phyloP scores from a whole-genome alignment of 2,888 invertebrate genomes.

The Perizoma affinitatum region DNA sequence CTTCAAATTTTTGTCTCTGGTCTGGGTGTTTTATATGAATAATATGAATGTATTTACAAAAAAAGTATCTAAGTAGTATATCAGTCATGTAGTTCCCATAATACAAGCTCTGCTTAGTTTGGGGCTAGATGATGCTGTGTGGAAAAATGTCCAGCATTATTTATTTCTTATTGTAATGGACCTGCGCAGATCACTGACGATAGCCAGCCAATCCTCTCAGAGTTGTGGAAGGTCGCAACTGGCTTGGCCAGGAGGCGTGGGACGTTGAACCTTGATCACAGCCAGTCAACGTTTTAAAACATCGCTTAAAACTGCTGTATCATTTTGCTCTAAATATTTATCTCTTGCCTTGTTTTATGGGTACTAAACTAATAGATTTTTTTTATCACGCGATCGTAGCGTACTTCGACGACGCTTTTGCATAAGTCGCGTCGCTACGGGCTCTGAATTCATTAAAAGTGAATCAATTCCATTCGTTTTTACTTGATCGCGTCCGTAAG shows the following conservation, averaged over 20 bases:
- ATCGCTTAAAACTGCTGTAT: conserved; percentile 2
- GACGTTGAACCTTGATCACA: conserved; percentile 44
- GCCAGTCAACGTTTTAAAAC: conserved; percentile 8
- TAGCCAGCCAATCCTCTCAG: conserved; percentile 45
- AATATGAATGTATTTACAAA: too few species aligned
- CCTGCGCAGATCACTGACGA: conserved; percentile 12
- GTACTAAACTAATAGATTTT: conserved; percentile 8
- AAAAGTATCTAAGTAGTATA: too few species aligned
- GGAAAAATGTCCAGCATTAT: too few species aligned
- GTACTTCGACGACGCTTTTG: conserved; percentile 4
- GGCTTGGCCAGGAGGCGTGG: conserved; percentile 33
- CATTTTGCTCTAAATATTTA: conserved; percentile 9
- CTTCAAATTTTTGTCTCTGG: neutral
- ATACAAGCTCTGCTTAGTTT: too few species aligned
- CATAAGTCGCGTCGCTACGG: conserved; percentile 10
- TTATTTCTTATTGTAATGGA: conserved; percentile 8
- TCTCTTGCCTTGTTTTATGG: neutral
- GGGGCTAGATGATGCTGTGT: too few species aligned
- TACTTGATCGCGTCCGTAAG: conserved; percentile 1
- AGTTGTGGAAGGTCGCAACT: conserved; percentile 62
- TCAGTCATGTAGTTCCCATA: too few species aligned
- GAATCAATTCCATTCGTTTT: conserved; percentile 11
- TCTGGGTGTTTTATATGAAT: too few species aligned
- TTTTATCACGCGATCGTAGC: conserved; percentile 1
- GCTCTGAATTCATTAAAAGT: conserved; percentile 21